Base-by-base conservation (phyloP, 2,797 vertebrate species). In the Melanotaenia parkinsoni region DNA sequence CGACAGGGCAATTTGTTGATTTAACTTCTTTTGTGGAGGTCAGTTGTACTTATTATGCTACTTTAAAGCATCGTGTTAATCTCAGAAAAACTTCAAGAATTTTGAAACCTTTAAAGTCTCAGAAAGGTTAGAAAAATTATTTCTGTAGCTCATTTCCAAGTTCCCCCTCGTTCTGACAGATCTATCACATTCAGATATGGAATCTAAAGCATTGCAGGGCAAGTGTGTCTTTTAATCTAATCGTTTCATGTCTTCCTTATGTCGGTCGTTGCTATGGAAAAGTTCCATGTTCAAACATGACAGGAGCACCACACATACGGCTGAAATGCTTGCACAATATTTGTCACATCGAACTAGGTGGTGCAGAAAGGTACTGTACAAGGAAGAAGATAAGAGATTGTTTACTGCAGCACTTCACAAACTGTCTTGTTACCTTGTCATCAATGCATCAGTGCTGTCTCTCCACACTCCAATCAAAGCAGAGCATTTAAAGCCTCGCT, bases 81-180 rank as follows among this genome's bases (percentile, higher is more conserved):
- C 14, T 18, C 12, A 40, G 58, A 35, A 67, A 35, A 64, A 73
- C 35, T 8, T 26, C 35, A n/a, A 7, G 47, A 70, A 58, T 53
- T 61, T 56, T 56, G 24, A 64, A 74, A 65, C 35, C 58, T 50
- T 47, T 70, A 24, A 14, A 60, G 40, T 62, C 54, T 70, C 62
- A 58, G 35, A 70, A 63, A 65, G 14, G 35, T 3, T 32, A 38
- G 14, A n/a, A 50, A 12, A 38, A 71, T 20, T 1, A 37, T 51
- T 47, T 70, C 33, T 58, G 38, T 65, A 63, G 72, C 79, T 81
- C 62, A 82, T 85, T 77, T 59, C 10, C 45, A 64, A 57, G 3
- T 2, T 73, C 47, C 58, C 56, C 70, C 18, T 66, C 45, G 35
- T 22, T 45, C 59, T 65, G 37, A 20, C 61, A 74, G 57, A 62